phyloP scores from a whole-genome alignment of 2,888 invertebrate genomes.

The Cyclophora albipunctata region DNA sequence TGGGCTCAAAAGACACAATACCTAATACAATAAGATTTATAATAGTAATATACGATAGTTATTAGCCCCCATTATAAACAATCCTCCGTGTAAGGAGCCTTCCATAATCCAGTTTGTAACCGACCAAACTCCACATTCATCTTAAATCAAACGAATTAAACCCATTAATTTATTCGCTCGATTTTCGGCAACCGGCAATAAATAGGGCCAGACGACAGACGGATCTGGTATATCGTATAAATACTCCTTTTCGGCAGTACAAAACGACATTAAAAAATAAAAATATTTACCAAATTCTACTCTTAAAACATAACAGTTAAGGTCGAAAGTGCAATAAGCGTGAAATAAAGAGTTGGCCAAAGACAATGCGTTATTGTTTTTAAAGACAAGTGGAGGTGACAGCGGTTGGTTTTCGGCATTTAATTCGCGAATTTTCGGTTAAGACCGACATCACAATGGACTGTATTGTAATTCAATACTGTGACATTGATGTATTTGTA shows the following conservation, averaged over 20 bases:
- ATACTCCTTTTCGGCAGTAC: constrained; percentile 30
- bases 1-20: no score
- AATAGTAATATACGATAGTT: no score
- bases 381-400: constrained; percentile 64
- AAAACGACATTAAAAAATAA: constrained; percentile 18
- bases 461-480: constrained; percentile 35
- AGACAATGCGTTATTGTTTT: constrained; percentile 66
- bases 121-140: no score
- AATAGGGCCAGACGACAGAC: constrained; percentile 55
- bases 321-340: constrained; percentile 18
- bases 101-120: no score
- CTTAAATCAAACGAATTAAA: constrained; percentile 22
- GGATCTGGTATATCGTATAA: constrained; percentile 54
- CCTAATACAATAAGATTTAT: no score
- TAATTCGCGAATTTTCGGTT: constrained; percentile 59
- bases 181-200: constrained; percentile 55
- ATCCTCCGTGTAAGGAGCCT: no score
- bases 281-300: constrained; percentile 4
- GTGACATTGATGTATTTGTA: constrained; percentile 55
- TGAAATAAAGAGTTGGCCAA: constrained; percentile 12
- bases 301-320: constrained; percentile 5
- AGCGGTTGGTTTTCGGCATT: constrained; percentile 57
- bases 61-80: no score
- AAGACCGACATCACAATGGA: constrained; percentile 55
- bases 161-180: constrained; percentile 54